Base-by-base conservation (phyloP, 2,113 vertebrate species). In the Cricetomys ansorgei region DNA sequence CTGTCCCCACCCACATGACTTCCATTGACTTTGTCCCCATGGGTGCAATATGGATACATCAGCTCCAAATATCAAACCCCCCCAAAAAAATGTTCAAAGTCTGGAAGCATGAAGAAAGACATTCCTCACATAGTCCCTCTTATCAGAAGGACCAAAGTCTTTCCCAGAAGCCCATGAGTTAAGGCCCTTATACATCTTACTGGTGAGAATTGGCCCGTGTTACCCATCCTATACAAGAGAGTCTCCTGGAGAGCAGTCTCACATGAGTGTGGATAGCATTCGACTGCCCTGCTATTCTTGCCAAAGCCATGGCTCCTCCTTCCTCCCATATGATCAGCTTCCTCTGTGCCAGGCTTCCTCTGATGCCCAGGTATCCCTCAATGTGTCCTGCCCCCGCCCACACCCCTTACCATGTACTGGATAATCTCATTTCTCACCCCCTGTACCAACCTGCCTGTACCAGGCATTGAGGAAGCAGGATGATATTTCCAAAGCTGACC, bases 301-400 rank as follows among this genome's bases (percentile, higher is more conserved):
- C 34, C 9, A 37, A 67, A 88, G 50, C 48, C 21, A 83, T 21
- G 50, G 45, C 10, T 29, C 34, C 37, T 17, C 86, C 31, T 25
- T 62, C 43, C 4, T 40, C 27, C 2, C 59, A 69, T 4, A 5
- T 84, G 2, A 3, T 19, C 17, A 29, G 53, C 57, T 73, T n/a
- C 53, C 80, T n/a, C 53, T n/a, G 12, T 1, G 19, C 19, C 70
- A 31, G 11, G 7, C 62, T 37, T 67, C 62, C 34, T 69, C 84
- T 27, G 45, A 65, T 69, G 43, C 45, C n/a, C 3, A 48, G 50
- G 34, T 9, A 5, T 11, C 57, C 4, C 48, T 80, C 37, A 21
- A 12, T 1, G 1, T 69, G 34, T 0, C 34, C 53, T 16, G 5
- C 53, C 34, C n/a, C 43, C 0, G 0, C 1, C 70, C 40, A 7